These are phyloP conservation scores for Caiman crocodilus DNA, from an alignment of 2,797 vertebrate genomes.

Conservation along the genomic window DNA sequence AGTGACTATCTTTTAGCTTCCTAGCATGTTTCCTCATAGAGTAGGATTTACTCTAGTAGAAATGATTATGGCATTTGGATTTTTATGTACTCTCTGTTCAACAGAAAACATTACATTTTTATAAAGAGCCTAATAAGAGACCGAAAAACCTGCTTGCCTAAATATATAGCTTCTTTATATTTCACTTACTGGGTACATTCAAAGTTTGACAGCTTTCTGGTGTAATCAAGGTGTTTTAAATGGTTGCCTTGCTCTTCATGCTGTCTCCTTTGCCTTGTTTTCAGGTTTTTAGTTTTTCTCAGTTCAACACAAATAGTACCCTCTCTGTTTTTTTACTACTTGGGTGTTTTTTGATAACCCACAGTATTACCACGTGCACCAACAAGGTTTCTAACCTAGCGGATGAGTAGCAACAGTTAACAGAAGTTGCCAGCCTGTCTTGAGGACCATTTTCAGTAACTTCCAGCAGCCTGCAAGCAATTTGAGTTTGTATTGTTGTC, in stretches of 20 bases:
- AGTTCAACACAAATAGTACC: neutral
- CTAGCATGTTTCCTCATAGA: neutral
- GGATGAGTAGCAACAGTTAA: neutral
- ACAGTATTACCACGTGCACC: neutral
- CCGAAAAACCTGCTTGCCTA: too few species aligned
- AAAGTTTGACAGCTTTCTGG: neutral
- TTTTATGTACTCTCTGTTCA: neutral
- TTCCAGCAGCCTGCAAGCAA: neutral
- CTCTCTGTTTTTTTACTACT: conserved; percentile 15
- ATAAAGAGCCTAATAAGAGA: neutral
- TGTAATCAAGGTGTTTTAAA: neutral
- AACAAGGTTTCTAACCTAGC: neutral
- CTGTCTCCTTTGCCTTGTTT: too few species aligned
- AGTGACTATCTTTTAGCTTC: neutral
- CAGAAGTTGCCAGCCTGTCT: neutral
- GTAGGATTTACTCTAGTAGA: neutral
- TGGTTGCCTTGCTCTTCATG: neutral
- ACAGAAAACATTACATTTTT: neutral
- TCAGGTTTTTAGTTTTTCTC: neutral
- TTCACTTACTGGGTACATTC: neutral
- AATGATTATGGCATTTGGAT: neutral
- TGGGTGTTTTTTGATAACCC: neutral
- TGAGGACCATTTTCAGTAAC: neutral
- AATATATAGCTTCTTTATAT: neutral
- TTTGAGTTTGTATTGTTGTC: neutral